Percentiles rank a stretch among this genome's conserved stretches.
Conservation (phyloP, 2,113 vertebrate genomes). For the Leuciscus idus region DNA sequence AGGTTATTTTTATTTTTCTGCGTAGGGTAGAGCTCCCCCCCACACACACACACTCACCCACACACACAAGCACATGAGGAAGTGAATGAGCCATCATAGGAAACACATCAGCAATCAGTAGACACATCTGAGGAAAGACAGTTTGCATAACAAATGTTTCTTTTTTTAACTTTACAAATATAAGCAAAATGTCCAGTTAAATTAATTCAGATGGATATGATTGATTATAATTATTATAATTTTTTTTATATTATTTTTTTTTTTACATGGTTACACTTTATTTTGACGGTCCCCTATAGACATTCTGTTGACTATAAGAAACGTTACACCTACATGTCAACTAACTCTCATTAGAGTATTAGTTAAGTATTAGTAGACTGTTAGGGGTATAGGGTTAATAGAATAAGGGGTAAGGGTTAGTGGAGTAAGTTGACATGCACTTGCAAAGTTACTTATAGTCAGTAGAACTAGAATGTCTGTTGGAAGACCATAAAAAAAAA, state of each 20-base stretch:
- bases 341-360: no score
- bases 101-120: conserved; percentile 37
- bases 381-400: no score
- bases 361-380: no score
- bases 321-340: no score
- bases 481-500: no score
- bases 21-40: conserved; percentile 45
- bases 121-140: background rate
- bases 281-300: no score
- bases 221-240: background rate
- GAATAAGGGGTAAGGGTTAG: no score
- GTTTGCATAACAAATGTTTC: background rate
- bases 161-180: background rate
- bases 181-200: background rate
- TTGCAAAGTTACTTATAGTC: no score
- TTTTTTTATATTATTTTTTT: no score
- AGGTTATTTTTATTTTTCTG: conserved; percentile 56
- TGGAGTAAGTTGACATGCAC: no score
- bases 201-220: background rate
- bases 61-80: conserved; percentile 41
- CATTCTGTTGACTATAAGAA: no score
- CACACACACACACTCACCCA: conserved; percentile 30
- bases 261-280: background rate
- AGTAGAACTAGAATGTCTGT: no score
- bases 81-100: conserved; percentile 50